phyloP scores from a whole-genome alignment of 1,140 invertebrate species.

The Bathynomus jamesi region DNA sequence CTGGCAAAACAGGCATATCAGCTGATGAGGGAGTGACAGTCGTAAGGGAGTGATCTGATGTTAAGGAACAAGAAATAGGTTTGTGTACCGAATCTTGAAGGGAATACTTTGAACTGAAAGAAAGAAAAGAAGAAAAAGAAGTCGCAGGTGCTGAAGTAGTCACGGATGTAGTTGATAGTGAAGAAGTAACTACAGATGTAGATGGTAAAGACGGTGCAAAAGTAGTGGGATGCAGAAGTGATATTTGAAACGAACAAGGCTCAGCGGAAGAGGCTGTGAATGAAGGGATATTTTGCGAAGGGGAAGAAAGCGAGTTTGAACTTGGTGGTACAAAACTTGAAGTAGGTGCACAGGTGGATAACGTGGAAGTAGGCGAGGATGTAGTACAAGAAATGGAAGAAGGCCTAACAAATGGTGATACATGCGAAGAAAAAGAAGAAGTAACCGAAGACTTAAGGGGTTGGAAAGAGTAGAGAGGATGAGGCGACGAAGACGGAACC shows the following conservation, averaged over 20 bases:
- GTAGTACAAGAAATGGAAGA: background rate
- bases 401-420: background rate
- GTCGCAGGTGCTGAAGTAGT: too few species aligned
- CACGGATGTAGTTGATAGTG: background rate
- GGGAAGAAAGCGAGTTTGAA: background rate
- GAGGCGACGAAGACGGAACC: background rate
- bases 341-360: too few species aligned
- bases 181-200: background rate
- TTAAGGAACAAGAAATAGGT: background rate
- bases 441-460: background rate
- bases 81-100: too few species aligned
- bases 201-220: background rate
- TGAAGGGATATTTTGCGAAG: background rate
- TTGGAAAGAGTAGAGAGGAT: background rate
- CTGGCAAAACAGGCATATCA: background rate
- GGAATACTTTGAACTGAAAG: background rate
- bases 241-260: background rate
- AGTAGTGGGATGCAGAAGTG: background rate
- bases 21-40: background rate
- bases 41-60: background rate
- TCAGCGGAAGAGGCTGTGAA: background rate
- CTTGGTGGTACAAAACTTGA: too few species aligned
- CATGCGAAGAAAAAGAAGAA: background rate
- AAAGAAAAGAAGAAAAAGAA: background rate
- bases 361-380: background rate